Evolutionary conservation across 2,797 vertebrate species (phyloP).

Genomic region (Eidolon dupreanum): DNA sequence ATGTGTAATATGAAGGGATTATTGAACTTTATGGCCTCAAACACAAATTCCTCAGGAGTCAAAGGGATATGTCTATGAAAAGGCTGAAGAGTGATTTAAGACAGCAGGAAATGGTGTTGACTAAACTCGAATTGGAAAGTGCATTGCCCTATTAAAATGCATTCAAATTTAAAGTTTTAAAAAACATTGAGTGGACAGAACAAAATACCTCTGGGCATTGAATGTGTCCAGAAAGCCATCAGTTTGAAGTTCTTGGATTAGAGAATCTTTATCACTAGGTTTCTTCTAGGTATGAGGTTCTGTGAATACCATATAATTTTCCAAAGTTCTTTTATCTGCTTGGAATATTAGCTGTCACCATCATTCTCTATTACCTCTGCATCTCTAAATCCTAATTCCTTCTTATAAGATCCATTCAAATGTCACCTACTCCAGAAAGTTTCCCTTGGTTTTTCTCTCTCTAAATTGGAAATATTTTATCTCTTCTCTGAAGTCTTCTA

Average conservation of each 20-base stretch:
- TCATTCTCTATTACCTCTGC: neutral
- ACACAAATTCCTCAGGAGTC: neutral
- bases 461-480: neutral
- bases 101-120: neutral
- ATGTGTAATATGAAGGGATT: neutral
- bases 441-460: neutral
- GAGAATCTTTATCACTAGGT: neutral
- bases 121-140: neutral
- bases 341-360: neutral
- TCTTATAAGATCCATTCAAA: neutral
- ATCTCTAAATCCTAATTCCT: neutral
- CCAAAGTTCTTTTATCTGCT: neutral
- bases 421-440: neutral
- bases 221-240: neutral
- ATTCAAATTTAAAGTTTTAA: neutral
- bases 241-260: neutral
- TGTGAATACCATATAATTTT: neutral
- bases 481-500: neutral
- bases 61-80: neutral
- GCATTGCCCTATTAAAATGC: neutral
- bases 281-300: neutral
- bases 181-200: neutral
- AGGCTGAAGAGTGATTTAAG: neutral
- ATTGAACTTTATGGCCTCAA: neutral
- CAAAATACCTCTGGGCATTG: neutral